Evolutionary conservation across 23 tunicate species (phyloP).

Genomic region (Ascidia mentula): DNA sequence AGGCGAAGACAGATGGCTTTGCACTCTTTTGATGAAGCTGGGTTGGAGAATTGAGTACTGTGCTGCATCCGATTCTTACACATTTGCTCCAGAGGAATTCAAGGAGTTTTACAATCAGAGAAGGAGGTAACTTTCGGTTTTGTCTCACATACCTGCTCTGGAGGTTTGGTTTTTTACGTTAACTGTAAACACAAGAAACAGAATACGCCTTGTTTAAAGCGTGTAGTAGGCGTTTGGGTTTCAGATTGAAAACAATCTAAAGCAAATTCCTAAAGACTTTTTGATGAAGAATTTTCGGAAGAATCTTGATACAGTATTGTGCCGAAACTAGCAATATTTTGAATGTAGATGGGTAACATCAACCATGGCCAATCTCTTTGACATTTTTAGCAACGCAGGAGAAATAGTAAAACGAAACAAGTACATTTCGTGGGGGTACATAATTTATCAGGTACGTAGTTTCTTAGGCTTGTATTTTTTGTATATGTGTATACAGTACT

Average conservation of each 20-base stretch:
- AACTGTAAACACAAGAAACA: too few species aligned
- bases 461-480: background rate
- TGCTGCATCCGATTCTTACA: constrained; percentile 95
- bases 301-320: too few species aligned
- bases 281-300: too few species aligned
- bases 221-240: too few species aligned
- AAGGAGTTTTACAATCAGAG: constrained; percentile 98
- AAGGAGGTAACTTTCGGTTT: too few species aligned
- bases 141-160: too few species aligned
- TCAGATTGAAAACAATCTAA: too few species aligned
- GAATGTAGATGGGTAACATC: constrained; percentile 97
- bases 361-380: constrained; percentile 97
- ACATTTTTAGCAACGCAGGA: constrained; percentile 66
- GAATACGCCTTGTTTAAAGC: too few species aligned
- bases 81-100: constrained; percentile 99
- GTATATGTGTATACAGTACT: background rate
- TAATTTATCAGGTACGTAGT: constrained; percentile 76
- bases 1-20: constrained; percentile 99
- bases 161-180: too few species aligned
- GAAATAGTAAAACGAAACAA: constrained; percentile 80
- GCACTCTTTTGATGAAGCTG: constrained; percentile 80
- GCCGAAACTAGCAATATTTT: too few species aligned
- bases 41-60: constrained; percentile 99
- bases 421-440: constrained; percentile 90
- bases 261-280: too few species aligned